phyloP scores from a whole-genome alignment of 1,140 invertebrate species.

The Calliopsis andreniformis region DNA sequence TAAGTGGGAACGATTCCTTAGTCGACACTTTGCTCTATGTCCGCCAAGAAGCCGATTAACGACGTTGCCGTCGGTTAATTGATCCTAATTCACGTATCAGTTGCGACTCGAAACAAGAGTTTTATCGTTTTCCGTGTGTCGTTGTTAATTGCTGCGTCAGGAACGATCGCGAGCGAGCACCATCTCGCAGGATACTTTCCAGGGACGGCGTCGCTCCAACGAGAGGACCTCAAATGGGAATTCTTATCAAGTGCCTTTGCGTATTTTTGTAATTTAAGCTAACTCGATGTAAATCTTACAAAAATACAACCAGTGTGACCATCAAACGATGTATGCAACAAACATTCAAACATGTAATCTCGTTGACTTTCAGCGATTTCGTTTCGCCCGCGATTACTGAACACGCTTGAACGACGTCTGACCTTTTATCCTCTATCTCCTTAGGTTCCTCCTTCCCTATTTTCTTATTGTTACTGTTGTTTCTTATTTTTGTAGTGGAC shows the following conservation, averaged over 20 bases:
- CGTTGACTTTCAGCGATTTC: not conserved
- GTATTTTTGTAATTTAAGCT: conserved; percentile 71
- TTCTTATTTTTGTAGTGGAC: not conserved
- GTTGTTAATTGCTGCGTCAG: not conserved
- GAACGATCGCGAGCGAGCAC: not conserved
- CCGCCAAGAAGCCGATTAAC: not conserved
- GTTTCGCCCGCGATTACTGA: not conserved
- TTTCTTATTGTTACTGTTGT: not conserved
- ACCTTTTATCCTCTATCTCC: not conserved
- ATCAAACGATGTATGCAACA: no score
- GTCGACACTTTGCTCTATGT: not conserved
- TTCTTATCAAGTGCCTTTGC: conserved; percentile 70
- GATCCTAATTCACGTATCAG: not conserved
- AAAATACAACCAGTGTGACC: conserved; percentile 43
- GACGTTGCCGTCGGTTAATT: not conserved
- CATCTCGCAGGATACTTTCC: not conserved
- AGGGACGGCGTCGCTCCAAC: conserved; percentile 30
- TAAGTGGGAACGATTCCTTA: conserved; percentile 5
- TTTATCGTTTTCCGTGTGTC: conserved; percentile 9
- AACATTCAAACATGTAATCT: conserved; percentile 10
- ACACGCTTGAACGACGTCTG: not conserved
- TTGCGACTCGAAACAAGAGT: not conserved
- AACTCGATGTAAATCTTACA: conserved; percentile 60
- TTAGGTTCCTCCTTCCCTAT: not conserved
- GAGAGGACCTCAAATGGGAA: conserved; percentile 31